Evolutionary conservation across 2,797 vertebrate genomes (phyloP).

Genomic region (Phyllotis vaccarum): DNA sequence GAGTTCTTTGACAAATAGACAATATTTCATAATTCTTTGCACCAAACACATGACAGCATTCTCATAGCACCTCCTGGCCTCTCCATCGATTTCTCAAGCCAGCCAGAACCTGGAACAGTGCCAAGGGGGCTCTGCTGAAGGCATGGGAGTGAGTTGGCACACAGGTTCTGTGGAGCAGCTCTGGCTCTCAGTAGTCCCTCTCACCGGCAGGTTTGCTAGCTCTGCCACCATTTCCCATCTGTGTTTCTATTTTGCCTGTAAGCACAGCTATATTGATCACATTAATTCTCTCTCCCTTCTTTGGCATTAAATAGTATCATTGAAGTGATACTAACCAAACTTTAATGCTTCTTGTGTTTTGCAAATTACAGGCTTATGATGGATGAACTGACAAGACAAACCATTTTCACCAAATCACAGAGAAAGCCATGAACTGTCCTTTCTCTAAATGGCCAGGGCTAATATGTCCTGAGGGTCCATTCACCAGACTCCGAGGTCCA

Average conservation of each 20-base stretch:
- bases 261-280: slow-evolving; percentile 84
- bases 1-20: not conserved
- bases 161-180: slow-evolving; percentile 64
- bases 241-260: slow-evolving; percentile 80
- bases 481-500: not conserved
- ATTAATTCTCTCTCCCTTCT: slow-evolving; percentile 84
- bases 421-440: slow-evolving; percentile 70
- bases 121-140: not conserved
- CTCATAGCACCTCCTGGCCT: not conserved
- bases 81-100: not conserved
- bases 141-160: accelerated
- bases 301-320: slow-evolving; percentile 69
- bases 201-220: slow-evolving; percentile 73
- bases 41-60: not conserved
- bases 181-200: slow-evolving; percentile 64
- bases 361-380: slow-evolving; percentile 79
- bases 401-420: slow-evolving; percentile 65
- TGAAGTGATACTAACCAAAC: slow-evolving; percentile 76
- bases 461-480: not conserved
- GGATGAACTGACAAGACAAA: slow-evolving; percentile 76
- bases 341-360: slow-evolving; percentile 83
- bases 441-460: slow-evolving; percentile 60
- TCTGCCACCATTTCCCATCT: slow-evolving; percentile 71
- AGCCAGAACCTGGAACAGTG: not conserved
- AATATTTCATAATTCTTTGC: not conserved